Evolutionary conservation across 2,113 vertebrate species (phyloP), one percentile per base, ranked within the genome.

Genomic region (Chaenogobius annularis): DNA sequence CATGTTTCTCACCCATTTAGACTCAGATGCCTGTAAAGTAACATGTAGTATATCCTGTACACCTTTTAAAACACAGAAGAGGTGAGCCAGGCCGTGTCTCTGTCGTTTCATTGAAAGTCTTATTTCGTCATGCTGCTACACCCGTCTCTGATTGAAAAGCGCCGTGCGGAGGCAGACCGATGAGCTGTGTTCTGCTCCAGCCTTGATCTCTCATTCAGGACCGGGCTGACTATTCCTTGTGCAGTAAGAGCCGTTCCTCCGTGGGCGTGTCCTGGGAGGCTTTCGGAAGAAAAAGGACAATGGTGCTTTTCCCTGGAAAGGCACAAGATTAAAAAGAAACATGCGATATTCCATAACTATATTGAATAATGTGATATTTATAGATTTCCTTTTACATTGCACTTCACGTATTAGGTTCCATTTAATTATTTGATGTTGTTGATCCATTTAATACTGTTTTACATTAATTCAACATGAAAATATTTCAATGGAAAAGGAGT

Each of bases 91-190:
- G 58, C 68, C 66, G 73, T 68, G 74, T 87, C 81, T 55, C 66
- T 85, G 72, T 67, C 72, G 68, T 75, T 66, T 88, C 73, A 73
- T 81, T 87, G 81, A 88, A 83, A 70, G 71, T 72, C 65, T 69
- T 74, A 68, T 80, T 87, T 82, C 10, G 31, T 76, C 69, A 15
- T 66, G 76, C 77, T 72, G 81, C 82, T 80, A 73, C 84, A 75
- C 83, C 71, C 15, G 69, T 66, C 43, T 71, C 67, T 74, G 85
- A 85, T 84, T 83, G 83, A 89, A 88, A 89, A 88, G 85, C 82
- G 82, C 74, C 10, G 64, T 72, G 81, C 78, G 77, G 72, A 68
- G 69, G 70, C 73, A 78, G 79, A 87, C 76, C 84, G 84, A 90
- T 83, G 79, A 87, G 85, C 70, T 62, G 73, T 81, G 65, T 68